Conservation (phyloP, 1,140 invertebrate genomes). For the Calliopsis andreniformis region DNA sequence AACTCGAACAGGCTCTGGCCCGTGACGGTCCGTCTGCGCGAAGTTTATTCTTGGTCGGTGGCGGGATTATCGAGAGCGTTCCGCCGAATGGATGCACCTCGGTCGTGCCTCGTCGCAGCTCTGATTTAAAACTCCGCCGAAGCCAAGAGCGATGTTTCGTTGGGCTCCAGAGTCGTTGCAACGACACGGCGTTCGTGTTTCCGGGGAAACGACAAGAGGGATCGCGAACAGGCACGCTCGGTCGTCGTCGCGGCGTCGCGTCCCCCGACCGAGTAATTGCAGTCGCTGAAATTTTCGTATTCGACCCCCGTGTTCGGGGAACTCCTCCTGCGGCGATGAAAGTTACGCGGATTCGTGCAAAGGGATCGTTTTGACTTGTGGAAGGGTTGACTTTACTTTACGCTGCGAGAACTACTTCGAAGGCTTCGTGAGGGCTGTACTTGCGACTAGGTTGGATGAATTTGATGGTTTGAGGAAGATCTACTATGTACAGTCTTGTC, state of each 20-base stretch:
- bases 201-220: no score
- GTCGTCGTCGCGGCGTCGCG: not conserved
- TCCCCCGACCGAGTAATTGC: slow-evolving; percentile 9
- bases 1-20: slow-evolving; percentile 4
- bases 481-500: no score
- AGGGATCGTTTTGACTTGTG: slow-evolving; percentile 11
- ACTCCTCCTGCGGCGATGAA: slow-evolving; percentile 1
- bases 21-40: not conserved
- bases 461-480: no score
- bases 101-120: not conserved
- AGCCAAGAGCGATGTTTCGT: no score
- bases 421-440: no score
- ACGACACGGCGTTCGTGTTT: no score
- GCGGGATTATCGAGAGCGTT: slow-evolving; percentile 2
- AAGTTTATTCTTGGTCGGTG: slow-evolving; percentile 19
- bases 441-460: no score
- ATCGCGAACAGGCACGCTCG: slow-evolving; percentile 46
- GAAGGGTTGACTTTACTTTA: no score
- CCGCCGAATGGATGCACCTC: not conserved
- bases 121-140: no score
- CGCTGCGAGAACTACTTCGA: no score
- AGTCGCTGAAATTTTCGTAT: slow-evolving; percentile 29
- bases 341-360: slow-evolving; percentile 18
- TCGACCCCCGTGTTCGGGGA: slow-evolving; percentile 14
- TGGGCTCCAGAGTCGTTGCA: no score